phyloP scores from a whole-genome alignment of 2,888 invertebrate genomes.

The Tupiocoris notatus region DNA sequence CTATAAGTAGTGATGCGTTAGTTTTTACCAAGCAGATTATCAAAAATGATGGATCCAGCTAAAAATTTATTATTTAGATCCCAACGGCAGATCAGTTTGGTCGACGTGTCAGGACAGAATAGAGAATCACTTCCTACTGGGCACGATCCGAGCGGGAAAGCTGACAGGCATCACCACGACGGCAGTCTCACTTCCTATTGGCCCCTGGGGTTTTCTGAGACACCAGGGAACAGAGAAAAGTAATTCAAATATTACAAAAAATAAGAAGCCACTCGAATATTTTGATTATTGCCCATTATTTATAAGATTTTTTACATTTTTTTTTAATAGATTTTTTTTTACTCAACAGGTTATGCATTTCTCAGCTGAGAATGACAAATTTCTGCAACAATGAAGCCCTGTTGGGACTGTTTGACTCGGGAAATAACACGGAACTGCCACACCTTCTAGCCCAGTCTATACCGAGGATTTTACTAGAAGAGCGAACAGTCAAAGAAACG shows the following conservation, averaged over 20 bases:
- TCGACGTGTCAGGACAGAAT: conserved; percentile 81
- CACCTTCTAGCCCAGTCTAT: conserved; percentile 70
- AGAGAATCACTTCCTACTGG: conserved; percentile 64
- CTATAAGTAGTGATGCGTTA: no score
- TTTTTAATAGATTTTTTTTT: not conserved
- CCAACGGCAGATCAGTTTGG: conserved; percentile 70
- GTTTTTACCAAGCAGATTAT: no score
- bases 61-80: conserved; percentile 47
- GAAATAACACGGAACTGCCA: conserved; percentile 68
- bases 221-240: conserved; percentile 69
- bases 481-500: conserved; percentile 76
- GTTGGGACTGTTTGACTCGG: conserved; percentile 80
- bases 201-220: conserved; percentile 82
- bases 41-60: no score
- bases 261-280: no score
- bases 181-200: conserved; percentile 60
- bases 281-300: no score
- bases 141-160: conserved; percentile 53
- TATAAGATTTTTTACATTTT: no score
- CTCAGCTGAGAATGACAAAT: conserved; percentile 73
- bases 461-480: conserved; percentile 76
- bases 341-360: conserved; percentile 64
- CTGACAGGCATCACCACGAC: conserved; percentile 53
- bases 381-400: conserved; percentile 79
- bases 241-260: no score